A percentile compares a stretch with the other conserved stretches of the same genome.
Evolutionary conservation across 2,113 vertebrate species (phyloP).

Genomic region (Polyodon spathula): DNA sequence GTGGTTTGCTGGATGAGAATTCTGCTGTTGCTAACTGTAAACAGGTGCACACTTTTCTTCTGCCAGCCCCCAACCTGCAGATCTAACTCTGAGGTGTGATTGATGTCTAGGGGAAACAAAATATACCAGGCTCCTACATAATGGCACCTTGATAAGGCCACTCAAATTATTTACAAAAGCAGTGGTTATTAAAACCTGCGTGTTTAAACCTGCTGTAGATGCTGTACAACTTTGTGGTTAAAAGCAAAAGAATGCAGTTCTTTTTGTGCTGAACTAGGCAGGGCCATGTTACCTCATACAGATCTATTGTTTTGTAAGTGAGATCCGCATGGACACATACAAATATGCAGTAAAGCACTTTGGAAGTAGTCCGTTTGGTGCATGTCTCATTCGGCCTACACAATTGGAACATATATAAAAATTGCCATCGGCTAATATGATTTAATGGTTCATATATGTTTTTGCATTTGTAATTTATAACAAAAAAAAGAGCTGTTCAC

Average conservation of each 20-base stretch:
- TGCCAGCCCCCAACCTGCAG: too few species aligned
- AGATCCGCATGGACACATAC: neutral
- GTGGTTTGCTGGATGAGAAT: conserved; percentile 26
- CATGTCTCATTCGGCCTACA: neutral
- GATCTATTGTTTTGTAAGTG: conserved; percentile 40
- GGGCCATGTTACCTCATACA: conserved; percentile 34
- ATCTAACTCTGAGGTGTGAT: conserved; percentile 24
- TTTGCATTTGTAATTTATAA: too few species aligned
- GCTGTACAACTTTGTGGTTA: conserved; percentile 41
- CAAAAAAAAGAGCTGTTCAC: too few species aligned
- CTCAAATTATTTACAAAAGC: conserved; percentile 46
- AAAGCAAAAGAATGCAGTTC: conserved; percentile 41
- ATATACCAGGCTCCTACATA: conserved; percentile 35
- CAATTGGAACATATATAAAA: neutral
- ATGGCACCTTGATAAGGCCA: conserved; percentile 33
- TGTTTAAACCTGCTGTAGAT: conserved; percentile 51
- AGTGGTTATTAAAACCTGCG: conserved; percentile 32
- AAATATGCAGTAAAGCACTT: conserved; percentile 3
- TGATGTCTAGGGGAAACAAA: conserved; percentile 32
- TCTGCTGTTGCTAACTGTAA: conserved; percentile 45
- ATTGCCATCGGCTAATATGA: neutral
- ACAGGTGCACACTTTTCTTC: conserved; percentile 64
- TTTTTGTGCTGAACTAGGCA: conserved; percentile 42
- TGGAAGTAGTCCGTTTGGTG: conserved; percentile 2
- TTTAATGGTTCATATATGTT: too few species aligned